phyloP scores from a whole-genome alignment of 1,140 invertebrate genomes.

The Diabrotica virgifera region DNA sequence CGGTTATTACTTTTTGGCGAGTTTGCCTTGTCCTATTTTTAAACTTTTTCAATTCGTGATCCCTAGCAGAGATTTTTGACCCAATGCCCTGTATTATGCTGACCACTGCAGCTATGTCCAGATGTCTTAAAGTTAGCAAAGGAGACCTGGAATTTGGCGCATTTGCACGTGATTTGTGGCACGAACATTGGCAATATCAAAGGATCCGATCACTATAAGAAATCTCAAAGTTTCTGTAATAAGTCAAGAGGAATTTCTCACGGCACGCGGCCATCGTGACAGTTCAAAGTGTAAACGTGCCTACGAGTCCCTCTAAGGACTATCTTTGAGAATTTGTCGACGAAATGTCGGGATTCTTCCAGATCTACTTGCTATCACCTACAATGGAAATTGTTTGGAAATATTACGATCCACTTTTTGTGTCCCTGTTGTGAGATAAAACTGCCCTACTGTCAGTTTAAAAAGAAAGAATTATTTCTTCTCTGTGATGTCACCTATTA shows the following conservation, averaged over 20 bases:
- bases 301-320: slow-evolving; percentile 17
- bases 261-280: slow-evolving; percentile 28
- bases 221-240: slow-evolving; percentile 30
- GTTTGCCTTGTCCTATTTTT: no score
- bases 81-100: no score
- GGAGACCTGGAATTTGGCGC: slow-evolving; percentile 9
- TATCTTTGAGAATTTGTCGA: slow-evolving; percentile 13
- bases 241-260: slow-evolving; percentile 31
- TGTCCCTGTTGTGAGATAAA: background rate
- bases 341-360: background rate
- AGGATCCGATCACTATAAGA: slow-evolving; percentile 22
- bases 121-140: background rate
- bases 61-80: no score
- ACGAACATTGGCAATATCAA: slow-evolving; percentile 20
- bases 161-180: slow-evolving; percentile 25
- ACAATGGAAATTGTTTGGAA: background rate
- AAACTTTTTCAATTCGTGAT: no score
- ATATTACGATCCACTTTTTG: background rate
- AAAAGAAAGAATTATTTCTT: no score
- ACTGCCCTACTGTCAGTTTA: background rate
- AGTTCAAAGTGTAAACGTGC: slow-evolving; percentile 26
- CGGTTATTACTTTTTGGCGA: no score
- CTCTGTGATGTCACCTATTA: no score
- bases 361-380: background rate
- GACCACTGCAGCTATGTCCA: no score